Conservation (phyloP, 2,797 vertebrate species). For the Clarias pachynema region DNA sequence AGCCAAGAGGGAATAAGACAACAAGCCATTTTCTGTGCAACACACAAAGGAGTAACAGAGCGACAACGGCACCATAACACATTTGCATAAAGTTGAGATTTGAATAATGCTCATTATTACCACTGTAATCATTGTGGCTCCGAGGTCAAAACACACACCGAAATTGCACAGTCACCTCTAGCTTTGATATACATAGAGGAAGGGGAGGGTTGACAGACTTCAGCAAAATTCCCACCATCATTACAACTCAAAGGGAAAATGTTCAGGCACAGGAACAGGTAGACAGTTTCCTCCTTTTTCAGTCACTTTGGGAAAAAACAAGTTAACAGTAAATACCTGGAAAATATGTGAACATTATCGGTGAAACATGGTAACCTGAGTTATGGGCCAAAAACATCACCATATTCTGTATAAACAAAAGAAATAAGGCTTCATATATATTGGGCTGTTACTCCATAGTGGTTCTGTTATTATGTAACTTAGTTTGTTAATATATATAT, state of each 20-base stretch:
- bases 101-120: not conserved
- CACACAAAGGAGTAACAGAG: not conserved
- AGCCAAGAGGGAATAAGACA: not conserved
- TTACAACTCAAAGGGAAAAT: not conserved
- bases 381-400: not conserved
- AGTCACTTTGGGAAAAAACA: not conserved
- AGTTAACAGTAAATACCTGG: not conserved
- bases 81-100: not conserved
- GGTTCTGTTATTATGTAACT: not conserved
- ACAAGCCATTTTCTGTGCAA: not conserved
- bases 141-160: not conserved
- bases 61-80: not conserved
- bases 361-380: not conserved
- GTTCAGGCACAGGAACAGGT: not conserved
- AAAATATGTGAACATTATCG: not conserved
- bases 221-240: not conserved
- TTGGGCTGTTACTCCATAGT: not conserved
- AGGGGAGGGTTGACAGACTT: not conserved
- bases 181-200: not conserved
- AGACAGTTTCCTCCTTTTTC: not conserved
- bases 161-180: no score
- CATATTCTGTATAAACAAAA: not conserved
- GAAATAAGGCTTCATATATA: not conserved
- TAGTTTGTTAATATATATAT: no score
- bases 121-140: not conserved